Evolutionary conservation across 2,797 vertebrate species (phyloP).

Genomic region (Pempheris klunzingeri): DNA sequence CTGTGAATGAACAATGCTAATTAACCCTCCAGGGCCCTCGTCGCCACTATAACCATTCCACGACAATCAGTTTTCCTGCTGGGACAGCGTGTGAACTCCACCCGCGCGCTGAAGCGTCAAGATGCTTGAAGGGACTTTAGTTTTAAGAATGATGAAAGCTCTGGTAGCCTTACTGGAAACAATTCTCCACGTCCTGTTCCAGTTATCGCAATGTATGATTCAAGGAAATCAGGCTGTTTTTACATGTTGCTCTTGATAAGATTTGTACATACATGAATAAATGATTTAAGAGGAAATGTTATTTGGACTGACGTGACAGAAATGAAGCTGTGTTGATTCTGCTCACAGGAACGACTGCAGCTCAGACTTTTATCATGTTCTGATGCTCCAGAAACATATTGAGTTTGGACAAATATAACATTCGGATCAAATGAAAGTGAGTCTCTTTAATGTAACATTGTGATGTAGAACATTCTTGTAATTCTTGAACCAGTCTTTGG

Average conservation of each 20-base stretch:
- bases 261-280: slow-evolving; percentile 68
- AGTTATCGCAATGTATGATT: slow-evolving; percentile 20
- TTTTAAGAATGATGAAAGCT: background rate
- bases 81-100: background rate
- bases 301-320: slow-evolving; percentile 15
- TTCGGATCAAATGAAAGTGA: slow-evolving; percentile 40
- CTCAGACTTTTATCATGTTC: background rate
- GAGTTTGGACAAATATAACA: slow-evolving; percentile 44
- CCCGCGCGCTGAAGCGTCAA: background rate
- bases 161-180: background rate
- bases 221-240: slow-evolving; percentile 15
- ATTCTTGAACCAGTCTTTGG: background rate
- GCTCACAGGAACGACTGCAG: background rate
- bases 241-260: slow-evolving; percentile 47
- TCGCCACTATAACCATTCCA: background rate
- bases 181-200: background rate
- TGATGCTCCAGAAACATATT: slow-evolving; percentile 36
- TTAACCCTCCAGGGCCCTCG: background rate
- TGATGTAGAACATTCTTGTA: background rate
- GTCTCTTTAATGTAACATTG: slow-evolving; percentile 29
- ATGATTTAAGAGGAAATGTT: slow-evolving; percentile 47
- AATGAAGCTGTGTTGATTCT: slow-evolving; percentile 33
- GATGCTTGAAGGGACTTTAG: background rate
- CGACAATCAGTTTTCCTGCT: background rate
- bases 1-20: slow-evolving; percentile 22